These are phyloP conservation scores for Rhysida immarginata DNA, from an alignment of 1,140 invertebrate genomes.

Conservation along the genomic window DNA sequence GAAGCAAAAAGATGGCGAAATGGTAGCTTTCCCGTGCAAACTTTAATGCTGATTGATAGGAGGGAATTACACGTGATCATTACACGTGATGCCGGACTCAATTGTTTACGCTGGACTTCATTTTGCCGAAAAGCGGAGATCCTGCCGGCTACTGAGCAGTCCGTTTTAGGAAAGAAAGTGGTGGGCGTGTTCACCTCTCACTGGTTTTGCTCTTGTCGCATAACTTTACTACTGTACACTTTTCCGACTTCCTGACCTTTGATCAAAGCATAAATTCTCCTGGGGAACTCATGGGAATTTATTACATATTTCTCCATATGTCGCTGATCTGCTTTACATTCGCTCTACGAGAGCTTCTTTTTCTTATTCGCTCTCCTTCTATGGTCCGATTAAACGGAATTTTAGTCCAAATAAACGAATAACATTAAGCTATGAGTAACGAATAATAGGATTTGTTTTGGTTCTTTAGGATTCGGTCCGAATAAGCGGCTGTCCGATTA, in stretches of 20 bases:
- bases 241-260: not conserved
- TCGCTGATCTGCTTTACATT: not conserved
- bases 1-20: not conserved
- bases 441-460: not conserved
- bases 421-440: not conserved
- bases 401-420: not conserved
- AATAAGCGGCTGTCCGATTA: not conserved
- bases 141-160: not conserved
- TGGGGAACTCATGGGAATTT: not conserved
- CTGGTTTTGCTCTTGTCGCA: not conserved
- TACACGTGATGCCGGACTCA: too few relatives aligned
- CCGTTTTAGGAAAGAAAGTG: not conserved
- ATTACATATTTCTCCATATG: not conserved
- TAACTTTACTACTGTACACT: not conserved
- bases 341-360: not conserved
- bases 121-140: not conserved
- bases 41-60: too few relatives aligned
- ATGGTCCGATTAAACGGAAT: slow-evolving; percentile 1
- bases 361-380: not conserved
- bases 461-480: not conserved
- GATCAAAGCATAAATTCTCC: not conserved
- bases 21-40: too few relatives aligned
- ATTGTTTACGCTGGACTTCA: not conserved
- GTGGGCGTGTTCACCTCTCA: not conserved
- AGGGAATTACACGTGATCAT: too few relatives aligned